Evolutionary conservation across 1,140 invertebrate genomes (phyloP).

Genomic region (Melanaphis sacchari): DNA sequence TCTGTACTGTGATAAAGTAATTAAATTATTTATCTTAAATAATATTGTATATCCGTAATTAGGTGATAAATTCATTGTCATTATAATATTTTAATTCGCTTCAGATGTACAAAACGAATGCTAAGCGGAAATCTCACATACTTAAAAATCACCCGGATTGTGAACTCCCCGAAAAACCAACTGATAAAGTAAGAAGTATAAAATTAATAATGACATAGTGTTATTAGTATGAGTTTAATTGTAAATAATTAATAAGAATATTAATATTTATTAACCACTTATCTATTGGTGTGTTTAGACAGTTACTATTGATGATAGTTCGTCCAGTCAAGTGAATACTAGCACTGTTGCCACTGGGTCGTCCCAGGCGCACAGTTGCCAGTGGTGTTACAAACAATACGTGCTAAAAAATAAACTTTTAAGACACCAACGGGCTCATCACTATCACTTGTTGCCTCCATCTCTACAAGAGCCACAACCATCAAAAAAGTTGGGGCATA

Average conservation of each 20-base stretch:
- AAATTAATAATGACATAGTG: neutral
- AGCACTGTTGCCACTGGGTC: conserved; percentile 66
- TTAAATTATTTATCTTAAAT: neutral
- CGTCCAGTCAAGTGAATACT: neutral
- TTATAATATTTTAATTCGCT: conserved; percentile 48
- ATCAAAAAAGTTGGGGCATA: conserved; percentile 28
- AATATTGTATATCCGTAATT: neutral
- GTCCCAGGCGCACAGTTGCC: conserved; percentile 77
- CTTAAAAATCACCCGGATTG: conserved; percentile 79
- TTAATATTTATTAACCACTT: neutral
- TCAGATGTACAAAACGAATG: conserved; percentile 83
- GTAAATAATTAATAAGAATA: neutral
- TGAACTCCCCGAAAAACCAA: conserved; percentile 22
- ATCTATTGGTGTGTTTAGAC: conserved; percentile 10
- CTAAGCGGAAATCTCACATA: conserved; percentile 84
- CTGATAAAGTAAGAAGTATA: conserved; percentile 65
- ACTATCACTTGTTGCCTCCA: conserved; percentile 66
- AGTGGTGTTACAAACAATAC: conserved; percentile 86
- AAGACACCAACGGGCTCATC: conserved; percentile 82
- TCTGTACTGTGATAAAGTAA: conserved; percentile 82
- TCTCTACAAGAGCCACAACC: conserved; percentile 33
- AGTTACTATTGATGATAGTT: neutral
- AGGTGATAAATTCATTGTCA: neutral
- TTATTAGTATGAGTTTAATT: neutral
- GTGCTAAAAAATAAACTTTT: conserved; percentile 82